phyloP scores from a whole-genome alignment of 2,797 vertebrate genomes.

The Florisuga fusca region DNA sequence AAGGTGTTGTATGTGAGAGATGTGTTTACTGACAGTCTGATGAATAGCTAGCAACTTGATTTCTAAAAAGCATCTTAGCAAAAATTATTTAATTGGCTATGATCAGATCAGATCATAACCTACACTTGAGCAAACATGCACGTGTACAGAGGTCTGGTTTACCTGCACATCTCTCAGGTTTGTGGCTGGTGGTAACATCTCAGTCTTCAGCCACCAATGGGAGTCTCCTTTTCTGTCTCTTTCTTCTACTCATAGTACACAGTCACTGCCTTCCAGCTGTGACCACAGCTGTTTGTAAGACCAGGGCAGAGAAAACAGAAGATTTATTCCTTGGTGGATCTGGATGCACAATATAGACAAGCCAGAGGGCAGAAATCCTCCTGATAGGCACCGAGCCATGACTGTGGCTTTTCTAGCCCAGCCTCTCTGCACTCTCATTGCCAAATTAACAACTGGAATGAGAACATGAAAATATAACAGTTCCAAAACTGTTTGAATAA shows the following conservation, averaged over 20 bases:
- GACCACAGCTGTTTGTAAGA: neutral
- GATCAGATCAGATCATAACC: conserved; percentile 29
- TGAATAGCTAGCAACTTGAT: conserved; percentile 45
- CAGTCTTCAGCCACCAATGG: neutral
- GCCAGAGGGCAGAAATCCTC: neutral
- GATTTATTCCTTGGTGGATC: neutral
- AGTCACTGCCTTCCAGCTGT: neutral
- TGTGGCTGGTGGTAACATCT: neutral
- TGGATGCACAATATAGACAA: neutral
- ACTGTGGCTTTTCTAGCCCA: neutral
- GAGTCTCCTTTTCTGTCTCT: neutral
- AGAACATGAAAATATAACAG: neutral
- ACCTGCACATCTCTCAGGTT: neutral
- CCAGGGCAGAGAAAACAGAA: neutral
- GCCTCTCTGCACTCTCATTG: neutral
- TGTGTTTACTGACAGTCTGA: conserved; percentile 44
- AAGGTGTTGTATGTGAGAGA: neutral
- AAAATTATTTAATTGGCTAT: conserved; percentile 32
- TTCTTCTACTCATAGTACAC: neutral
- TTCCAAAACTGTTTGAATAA: conserved; percentile 11
- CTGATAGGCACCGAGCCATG: neutral
- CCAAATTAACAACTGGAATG: conserved; percentile 19
- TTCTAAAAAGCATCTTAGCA: conserved; percentile 22
- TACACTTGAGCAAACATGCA: neutral
- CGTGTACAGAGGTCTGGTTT: neutral